These are phyloP conservation scores for Amphiprion ocellaris DNA, from an alignment of 2,113 vertebrate genomes.

Conservation along the genomic window DNA sequence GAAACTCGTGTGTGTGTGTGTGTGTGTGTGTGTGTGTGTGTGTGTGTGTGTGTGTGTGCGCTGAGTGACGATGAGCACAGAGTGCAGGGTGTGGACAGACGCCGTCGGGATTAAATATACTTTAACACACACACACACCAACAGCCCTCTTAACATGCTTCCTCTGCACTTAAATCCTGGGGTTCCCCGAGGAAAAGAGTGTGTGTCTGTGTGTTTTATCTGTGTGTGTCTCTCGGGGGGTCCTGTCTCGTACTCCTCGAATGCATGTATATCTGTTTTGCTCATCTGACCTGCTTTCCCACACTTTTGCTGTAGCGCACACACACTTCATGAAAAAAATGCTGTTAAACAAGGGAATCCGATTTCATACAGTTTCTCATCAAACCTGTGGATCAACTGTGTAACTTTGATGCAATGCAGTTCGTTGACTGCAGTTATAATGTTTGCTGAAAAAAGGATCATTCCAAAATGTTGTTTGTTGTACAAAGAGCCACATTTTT, in stretches of 20 bases:
- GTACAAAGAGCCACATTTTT: too few species aligned
- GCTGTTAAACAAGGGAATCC: not conserved
- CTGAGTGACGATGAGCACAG: conserved; percentile 66
- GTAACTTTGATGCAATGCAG: not conserved
- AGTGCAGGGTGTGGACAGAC: conserved; percentile 51
- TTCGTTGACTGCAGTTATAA: too few species aligned
- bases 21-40: conserved; percentile 28
- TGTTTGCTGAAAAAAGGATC: too few species aligned
- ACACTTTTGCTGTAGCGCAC: not conserved
- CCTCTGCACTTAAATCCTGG: conserved; percentile 66
- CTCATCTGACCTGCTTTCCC: conserved; percentile 34
- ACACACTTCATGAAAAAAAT: not conserved
- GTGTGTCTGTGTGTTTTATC: conserved; percentile 19
- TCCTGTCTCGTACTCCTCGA: conserved; percentile 38
- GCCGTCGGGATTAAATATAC: conserved; percentile 45
- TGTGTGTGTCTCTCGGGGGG: conserved; percentile 43
- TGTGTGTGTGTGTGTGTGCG: conserved; percentile 32
- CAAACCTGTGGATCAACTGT: not conserved
- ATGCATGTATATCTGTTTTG: conserved; percentile 41
- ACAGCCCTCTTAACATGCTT: conserved; percentile 67
- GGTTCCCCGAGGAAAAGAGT: conserved; percentile 40
- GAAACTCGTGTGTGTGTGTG: not conserved
- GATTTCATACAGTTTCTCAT: not conserved
- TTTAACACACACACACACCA: conserved; percentile 46
- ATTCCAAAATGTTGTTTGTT: too few species aligned